phyloP scores from a whole-genome alignment of 37 sponge, comb jelly and placozoan genomes.

The Beroe ovata region DNA sequence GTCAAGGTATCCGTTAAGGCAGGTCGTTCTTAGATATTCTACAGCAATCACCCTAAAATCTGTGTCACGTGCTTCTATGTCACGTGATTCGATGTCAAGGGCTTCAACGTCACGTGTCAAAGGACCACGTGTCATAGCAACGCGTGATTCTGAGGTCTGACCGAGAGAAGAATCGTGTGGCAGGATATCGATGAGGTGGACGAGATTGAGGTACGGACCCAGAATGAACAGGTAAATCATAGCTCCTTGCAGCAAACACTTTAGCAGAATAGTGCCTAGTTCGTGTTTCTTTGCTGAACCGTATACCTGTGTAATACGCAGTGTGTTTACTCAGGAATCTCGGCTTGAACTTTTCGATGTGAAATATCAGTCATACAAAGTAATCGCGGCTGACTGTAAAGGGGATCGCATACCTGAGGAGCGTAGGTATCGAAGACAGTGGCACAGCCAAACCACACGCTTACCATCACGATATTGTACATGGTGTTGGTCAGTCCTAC shows the following conservation, averaged over 20 bases:
- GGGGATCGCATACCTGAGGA: conserved; percentile 3
- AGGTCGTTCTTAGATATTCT: background rate
- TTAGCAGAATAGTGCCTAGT: conserved; percentile 17
- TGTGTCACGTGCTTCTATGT: background rate
- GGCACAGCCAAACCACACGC: background rate
- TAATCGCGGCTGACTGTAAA: too few relatives aligned
- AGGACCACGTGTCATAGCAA: background rate
- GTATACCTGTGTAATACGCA: conserved; percentile 30
- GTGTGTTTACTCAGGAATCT: too few relatives aligned
- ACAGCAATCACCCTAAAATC: conserved; percentile 31
- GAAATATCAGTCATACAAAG: too few relatives aligned
- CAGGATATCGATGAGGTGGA: background rate
- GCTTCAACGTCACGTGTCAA: background rate
- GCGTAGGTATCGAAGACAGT: conserved; percentile 13
- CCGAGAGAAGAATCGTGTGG: background rate
- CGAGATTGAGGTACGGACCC: conserved; percentile 30
- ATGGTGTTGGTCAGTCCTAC: background rate
- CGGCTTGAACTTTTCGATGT: too few relatives aligned
- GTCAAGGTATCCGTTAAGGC: background rate
- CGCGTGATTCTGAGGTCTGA: background rate
- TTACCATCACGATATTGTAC: background rate
- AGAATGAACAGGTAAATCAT: background rate
- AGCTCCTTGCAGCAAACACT: conserved; percentile 18
- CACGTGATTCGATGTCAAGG: background rate
- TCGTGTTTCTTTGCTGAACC: background rate